Conservation (phyloP, 2,888 invertebrate species). For the Coleophora flavipennella region DNA sequence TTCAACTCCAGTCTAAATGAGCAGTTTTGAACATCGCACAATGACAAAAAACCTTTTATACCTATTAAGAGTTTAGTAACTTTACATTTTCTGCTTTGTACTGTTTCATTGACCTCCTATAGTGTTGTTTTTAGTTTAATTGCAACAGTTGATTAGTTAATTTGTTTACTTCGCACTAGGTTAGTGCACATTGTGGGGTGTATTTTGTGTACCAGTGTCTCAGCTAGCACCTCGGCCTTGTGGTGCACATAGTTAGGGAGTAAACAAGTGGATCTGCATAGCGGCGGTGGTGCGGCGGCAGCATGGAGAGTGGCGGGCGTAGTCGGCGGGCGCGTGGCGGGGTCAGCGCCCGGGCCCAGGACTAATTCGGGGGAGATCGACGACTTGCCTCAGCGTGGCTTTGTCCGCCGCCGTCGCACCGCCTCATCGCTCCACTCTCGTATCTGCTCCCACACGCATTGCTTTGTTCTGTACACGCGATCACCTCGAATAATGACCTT, state of each 20-base stretch:
- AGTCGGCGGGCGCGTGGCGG: conserved; percentile 32
- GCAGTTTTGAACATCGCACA: no score
- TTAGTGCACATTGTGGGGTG: conserved; percentile 5
- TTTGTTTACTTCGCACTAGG: conserved; percentile 15
- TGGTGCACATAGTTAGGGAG: conserved; percentile 14
- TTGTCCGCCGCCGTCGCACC: conserved; percentile 46
- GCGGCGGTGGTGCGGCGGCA: conserved; percentile 17
- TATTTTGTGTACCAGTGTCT: conserved; percentile 31
- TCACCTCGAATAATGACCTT: conserved; percentile 21
- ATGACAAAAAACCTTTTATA: no score
- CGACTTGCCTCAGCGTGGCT: conserved; percentile 58
- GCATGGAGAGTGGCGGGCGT: no score
- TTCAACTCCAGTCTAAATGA: no score
- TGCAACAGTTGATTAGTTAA: conserved; percentile 14
- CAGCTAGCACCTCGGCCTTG: conserved; percentile 61
- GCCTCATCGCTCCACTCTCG: conserved; percentile 11
- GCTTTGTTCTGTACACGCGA: conserved; percentile 36
- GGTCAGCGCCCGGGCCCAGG: conserved; percentile 69
- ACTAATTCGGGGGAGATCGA: conserved; percentile 72
- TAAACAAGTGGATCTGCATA: conserved; percentile 20
- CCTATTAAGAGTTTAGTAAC: no score
- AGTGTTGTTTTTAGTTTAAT: no score
- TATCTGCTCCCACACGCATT: conserved; percentile 29
- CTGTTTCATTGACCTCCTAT: no score
- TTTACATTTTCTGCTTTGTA: no score